A percentile compares a stretch with the other conserved stretches of the same genome.
Evolutionary conservation across 1,140 invertebrate genomes (phyloP).

Genomic region (Araneus ventricosus): DNA sequence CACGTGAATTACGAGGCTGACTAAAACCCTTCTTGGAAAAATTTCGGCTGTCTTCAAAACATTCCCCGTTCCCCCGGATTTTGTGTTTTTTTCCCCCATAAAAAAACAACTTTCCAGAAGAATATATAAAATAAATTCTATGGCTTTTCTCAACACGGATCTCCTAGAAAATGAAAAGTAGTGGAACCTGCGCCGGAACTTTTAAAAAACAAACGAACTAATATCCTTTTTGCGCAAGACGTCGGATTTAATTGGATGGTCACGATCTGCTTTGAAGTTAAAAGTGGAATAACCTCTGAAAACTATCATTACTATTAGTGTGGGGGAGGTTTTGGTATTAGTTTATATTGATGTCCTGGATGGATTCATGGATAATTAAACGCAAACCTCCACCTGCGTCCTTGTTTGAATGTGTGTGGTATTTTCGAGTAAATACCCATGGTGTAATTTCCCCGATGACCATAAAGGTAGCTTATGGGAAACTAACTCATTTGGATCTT

Average conservation of each 20-base stretch:
- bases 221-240: slow-evolving; percentile 13
- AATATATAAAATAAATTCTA: neutral
- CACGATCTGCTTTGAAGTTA: neutral
- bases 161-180: neutral
- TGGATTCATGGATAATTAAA: neutral
- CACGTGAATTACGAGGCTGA: neutral
- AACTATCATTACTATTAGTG: neutral
- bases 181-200: neutral
- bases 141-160: neutral
- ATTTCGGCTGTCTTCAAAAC: neutral
- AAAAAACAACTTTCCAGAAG: neutral
- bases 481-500: no score
- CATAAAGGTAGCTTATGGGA: no score
- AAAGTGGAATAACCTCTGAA: slow-evolving; percentile 13
- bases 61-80: neutral
- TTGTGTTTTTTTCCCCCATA: neutral
- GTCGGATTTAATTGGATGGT: neutral
- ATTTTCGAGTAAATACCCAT: no score
- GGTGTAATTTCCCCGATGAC: no score
- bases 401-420: neutral
- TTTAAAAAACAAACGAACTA: neutral
- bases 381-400: neutral
- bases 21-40: neutral
- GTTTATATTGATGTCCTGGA: neutral
- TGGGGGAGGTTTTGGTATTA: neutral